Conservation (phyloP, 2,797 vertebrate genomes). For the Meda fulgida region DNA sequence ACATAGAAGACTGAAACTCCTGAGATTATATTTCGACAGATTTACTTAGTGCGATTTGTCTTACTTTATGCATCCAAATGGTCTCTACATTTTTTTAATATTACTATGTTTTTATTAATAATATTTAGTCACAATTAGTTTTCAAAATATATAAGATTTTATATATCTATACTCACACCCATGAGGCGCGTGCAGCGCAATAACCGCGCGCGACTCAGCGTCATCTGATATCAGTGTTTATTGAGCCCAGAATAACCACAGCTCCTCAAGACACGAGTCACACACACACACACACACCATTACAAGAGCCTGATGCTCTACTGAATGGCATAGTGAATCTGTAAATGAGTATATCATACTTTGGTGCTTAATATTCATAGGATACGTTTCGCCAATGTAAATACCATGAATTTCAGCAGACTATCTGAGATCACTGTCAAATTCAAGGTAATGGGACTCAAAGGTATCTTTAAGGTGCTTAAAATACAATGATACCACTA, state of each 20-base stretch:
- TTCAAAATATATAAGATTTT: too few species aligned
- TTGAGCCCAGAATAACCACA: constrained; percentile 21
- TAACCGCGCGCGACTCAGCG: constrained; percentile 11
- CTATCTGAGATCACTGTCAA: not conserved
- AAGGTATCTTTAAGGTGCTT: not conserved
- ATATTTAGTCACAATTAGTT: too few species aligned
- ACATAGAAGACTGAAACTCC: not conserved
- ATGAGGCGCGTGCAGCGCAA: not conserved
- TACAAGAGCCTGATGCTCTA: not conserved
- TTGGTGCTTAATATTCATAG: not conserved
- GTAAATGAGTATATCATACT: not conserved
- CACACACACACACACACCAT: not conserved
- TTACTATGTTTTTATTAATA: not conserved
- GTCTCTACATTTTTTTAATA: not conserved
- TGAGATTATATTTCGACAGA: not conserved
- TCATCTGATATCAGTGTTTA: constrained; percentile 63
- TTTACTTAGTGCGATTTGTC: not conserved
- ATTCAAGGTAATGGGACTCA: not conserved
- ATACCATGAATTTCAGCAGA: not conserved
- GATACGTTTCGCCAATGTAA: not conserved
- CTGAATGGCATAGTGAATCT: not conserved
- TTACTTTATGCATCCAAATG: not conserved
- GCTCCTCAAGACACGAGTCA: not conserved
- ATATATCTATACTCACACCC: too few species aligned
- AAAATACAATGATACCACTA: not conserved